phyloP scores from a whole-genome alignment of 2,113 vertebrate species.

The Agapornis roseicollis region DNA sequence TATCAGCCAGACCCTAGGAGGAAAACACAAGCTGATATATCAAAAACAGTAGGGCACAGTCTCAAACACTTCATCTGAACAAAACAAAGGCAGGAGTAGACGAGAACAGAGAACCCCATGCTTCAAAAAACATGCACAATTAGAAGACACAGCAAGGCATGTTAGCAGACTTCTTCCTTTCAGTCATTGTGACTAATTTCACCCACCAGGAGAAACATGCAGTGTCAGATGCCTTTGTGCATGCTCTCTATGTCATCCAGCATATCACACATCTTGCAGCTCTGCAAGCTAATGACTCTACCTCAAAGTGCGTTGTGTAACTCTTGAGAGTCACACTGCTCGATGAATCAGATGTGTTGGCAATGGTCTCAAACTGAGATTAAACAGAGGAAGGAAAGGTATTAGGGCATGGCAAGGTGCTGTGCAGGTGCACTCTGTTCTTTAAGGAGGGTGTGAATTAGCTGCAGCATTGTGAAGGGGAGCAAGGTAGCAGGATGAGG shows the following conservation, averaged over 20 bases:
- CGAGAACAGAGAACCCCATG: background rate
- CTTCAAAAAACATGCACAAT: background rate
- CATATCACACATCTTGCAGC: background rate
- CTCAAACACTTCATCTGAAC: background rate
- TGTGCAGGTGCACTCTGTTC: background rate
- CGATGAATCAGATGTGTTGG: slow-evolving; percentile 84
- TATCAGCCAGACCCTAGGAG: slow-evolving; percentile 83
- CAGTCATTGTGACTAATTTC: background rate
- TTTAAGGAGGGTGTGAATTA: background rate
- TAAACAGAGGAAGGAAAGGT: slow-evolving; percentile 29
- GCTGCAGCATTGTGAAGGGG: background rate
- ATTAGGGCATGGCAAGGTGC: background rate
- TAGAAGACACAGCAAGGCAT: background rate
- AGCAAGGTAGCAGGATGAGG: background rate
- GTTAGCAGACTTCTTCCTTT: background rate
- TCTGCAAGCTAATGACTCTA: slow-evolving; percentile 66
- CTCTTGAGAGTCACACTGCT: slow-evolving; percentile 92
- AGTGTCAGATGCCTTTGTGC: background rate
- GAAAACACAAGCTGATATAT: background rate
- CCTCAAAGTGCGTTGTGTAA: slow-evolving; percentile 89
- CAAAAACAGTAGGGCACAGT: background rate
- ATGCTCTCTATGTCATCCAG: background rate
- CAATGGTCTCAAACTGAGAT: slow-evolving; percentile 90
- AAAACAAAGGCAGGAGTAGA: background rate
- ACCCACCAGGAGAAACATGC: background rate